Evolutionary conservation across 2,797 vertebrate species (phyloP), one percentile per base, ranked within the genome.

Genomic region (Melanotaenia pygmaea): DNA sequence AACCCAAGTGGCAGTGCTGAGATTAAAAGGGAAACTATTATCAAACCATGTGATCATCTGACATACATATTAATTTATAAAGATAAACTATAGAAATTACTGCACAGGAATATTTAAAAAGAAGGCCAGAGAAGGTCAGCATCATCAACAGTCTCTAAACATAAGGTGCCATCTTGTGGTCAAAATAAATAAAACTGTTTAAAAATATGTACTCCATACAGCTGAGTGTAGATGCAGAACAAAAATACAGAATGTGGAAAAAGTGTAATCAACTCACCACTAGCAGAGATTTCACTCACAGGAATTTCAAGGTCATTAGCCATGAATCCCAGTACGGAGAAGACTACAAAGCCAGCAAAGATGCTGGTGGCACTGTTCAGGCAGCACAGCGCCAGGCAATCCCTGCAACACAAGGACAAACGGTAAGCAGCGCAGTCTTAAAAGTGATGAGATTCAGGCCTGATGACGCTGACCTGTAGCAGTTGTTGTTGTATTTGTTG

Each of bases 401-500:
- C 96, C 93, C 98, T 99, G 86, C 22, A 75, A 72, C 57, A 81
- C 0, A 62, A 65, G 3, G 59, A 32, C 22, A 32, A 47, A 13
- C 63, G 22, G 18, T 30, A 63, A 7, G 0, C 0, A 3, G 28
- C 0, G 14, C 2, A 28, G 63, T 65, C 3, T 26, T 12, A 45
- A 4, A 3, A 3, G 28, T 34, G 6, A 20, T 3, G 2, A 51
- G 11, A 26, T 59, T 10, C 47, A 32, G 14, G 60, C 37, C 35
- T 53, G 8, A 45, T 24, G 14, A 37, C 5, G 50, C 92, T 85
- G 79, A 99, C 98, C 93, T 96, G 94, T 97, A 99, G 80, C 96
- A 98, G 91, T 99, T 94, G 90, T 96, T 97, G 91, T 95, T 95
- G 58, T 97, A 99, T 63, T 96, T 96, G 89, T 98, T 99, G 92